Evolutionary conservation across 2,797 vertebrate species (phyloP).

Genomic region (Anabas testudineus): DNA sequence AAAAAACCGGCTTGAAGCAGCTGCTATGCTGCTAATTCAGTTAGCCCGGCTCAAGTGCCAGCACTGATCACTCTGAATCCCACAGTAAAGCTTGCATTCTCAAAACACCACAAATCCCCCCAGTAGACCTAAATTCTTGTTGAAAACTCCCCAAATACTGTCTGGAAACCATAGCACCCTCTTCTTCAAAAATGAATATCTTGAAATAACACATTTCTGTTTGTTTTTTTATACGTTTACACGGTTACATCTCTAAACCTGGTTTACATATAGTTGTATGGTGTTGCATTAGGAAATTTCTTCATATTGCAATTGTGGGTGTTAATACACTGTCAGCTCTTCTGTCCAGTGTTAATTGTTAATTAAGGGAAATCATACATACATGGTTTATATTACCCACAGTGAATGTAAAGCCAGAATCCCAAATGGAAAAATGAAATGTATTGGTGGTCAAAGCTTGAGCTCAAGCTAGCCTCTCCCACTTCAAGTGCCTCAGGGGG

Average conservation of each 20-base stretch:
- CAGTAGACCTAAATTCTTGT: slow-evolving; percentile 22
- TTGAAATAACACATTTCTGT: neutral
- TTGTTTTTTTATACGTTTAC: neutral
- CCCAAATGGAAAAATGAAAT: slow-evolving; percentile 18
- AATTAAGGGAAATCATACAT: neutral
- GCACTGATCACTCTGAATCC: slow-evolving; percentile 64
- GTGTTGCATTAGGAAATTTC: slow-evolving; percentile 11
- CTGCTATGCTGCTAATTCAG: slow-evolving; percentile 74
- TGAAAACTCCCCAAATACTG: slow-evolving; percentile 35
- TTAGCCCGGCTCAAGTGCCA: slow-evolving; percentile 50
- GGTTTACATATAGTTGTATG: neutral
- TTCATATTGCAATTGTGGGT: slow-evolving; percentile 7
- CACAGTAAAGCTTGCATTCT: slow-evolving; percentile 49
- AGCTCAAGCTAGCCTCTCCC: slow-evolving; percentile 7
- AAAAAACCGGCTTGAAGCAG: slow-evolving; percentile 65
- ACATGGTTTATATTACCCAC: slow-evolving; percentile 6
- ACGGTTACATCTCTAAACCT: slow-evolving; percentile 3
- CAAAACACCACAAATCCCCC: slow-evolving; percentile 48
- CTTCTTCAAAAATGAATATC: neutral
- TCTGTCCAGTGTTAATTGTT: slow-evolving; percentile 10
- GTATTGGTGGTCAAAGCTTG: slow-evolving; percentile 10
- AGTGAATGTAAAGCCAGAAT: slow-evolving; percentile 15
- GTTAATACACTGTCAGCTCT: neutral
- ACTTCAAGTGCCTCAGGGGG: slow-evolving; percentile 8
- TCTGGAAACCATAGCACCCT: slow-evolving; percentile 10